Base-by-base conservation (phyloP, 2,113 vertebrate species). In the Burhinus bistriatus region DNA sequence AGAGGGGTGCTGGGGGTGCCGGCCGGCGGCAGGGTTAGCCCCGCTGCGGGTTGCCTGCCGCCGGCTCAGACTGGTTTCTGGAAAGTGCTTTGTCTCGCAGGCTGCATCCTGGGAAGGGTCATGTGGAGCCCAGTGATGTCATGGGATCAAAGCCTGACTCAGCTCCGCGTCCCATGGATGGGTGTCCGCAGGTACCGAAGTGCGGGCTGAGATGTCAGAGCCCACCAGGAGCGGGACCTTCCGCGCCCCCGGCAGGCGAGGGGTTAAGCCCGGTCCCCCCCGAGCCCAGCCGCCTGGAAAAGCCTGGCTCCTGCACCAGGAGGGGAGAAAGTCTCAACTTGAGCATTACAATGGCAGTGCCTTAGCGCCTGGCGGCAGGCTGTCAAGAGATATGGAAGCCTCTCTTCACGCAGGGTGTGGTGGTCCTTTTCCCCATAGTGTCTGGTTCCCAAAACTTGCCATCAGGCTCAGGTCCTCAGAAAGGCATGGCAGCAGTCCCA, bases 61-160 rank as follows among this genome's bases (percentile, higher is more conserved):
- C 99, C 98, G 98, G 99, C 99, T 99, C 97, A 98, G 98, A 98
- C 99, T 98, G 98, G 99, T 99, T 99, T 98, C 98, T 98, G 98
- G 98, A 98, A 99, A 98, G 98, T 97, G 97, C 98, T 98, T 98
- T 99, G 98, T 98, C 98, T 98, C 97, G 98, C 98, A 96, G 93
- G 97, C 98, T 98, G 98, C 98, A 98, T 99, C 98, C 98, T 98
- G 98, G 98, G 98, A 99, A 98, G 97, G 98, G 98, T 99, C 98
- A 99, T 98, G 98, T 98, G 98, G 98, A 98, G 97, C 98, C 97
- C 97, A 98, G 97, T 98, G 98, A 98, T 99, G 98, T 99, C 99
- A 99, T 96, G 89, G 96, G 98, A 98, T 97, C 98, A 98, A 97
- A 98, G 98, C 97, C 98, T 98, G 97, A 99, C 98, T 98, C 98